Conservation (phyloP, 1,140 invertebrate genomes). For the Habropoda laboriosa region DNA sequence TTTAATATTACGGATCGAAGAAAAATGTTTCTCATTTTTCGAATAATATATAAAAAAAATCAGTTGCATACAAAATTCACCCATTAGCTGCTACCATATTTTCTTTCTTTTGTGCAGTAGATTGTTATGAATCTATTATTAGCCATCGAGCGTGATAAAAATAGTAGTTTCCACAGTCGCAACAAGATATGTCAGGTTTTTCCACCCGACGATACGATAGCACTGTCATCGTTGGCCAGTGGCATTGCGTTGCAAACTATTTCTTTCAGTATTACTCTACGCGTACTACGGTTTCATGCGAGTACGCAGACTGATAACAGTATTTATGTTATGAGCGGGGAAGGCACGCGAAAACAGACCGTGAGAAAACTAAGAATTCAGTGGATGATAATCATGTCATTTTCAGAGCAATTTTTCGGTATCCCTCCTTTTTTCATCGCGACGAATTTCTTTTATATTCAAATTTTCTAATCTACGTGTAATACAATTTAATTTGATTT, state of each 20-base stretch:
- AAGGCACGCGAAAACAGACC: slow-evolving; percentile 34
- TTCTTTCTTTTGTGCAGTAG: no score
- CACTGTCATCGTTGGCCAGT: slow-evolving; percentile 12
- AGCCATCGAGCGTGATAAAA: slow-evolving; percentile 21
- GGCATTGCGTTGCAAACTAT: neutral
- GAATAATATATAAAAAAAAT: no score
- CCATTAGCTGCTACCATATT: no score
- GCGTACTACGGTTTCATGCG: slow-evolving; percentile 11
- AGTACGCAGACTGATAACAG: slow-evolving; percentile 43
- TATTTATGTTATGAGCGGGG: slow-evolving; percentile 31
- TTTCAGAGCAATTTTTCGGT: no score
- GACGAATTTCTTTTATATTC: no score
- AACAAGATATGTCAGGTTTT: slow-evolving; percentile 44
- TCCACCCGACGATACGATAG: slow-evolving; percentile 28
- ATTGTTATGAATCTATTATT: neutral
- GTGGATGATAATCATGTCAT: neutral
- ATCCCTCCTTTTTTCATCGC: no score
- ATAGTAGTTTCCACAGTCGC: slow-evolving; percentile 26
- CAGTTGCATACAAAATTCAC: no score
- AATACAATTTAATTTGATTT: no score
- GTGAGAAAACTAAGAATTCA: slow-evolving; percentile 44
- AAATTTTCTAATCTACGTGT: no score
- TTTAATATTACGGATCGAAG: no score
- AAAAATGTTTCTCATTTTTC: no score
- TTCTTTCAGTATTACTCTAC: neutral